Conservation (phyloP, 2,888 invertebrate species). For the Ametastegia equiseti region DNA sequence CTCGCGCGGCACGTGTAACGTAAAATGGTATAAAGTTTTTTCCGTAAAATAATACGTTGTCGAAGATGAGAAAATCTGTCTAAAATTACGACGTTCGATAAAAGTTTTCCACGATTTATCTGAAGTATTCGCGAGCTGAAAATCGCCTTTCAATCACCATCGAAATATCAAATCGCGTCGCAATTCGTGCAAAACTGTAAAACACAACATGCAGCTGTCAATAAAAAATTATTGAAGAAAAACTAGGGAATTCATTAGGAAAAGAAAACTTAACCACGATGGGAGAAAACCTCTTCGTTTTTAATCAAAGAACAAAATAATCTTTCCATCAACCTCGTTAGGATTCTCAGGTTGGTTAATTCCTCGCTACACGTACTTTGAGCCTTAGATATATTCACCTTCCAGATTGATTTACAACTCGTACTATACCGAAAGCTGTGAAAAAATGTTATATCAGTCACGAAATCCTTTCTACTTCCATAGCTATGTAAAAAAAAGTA, state of each 20-base stretch:
- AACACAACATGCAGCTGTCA: neutral
- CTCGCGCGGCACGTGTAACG: neutral
- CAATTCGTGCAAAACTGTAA: neutral
- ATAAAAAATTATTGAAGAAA: too few relatives aligned
- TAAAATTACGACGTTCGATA: neutral
- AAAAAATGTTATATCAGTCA: neutral
- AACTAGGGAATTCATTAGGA: neutral
- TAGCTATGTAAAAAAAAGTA: too few relatives aligned
- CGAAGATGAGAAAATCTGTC: neutral
- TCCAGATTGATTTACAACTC: conserved; percentile 5
- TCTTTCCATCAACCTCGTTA: neutral
- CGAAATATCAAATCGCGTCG: neutral
- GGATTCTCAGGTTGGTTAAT: conserved; percentile 20
- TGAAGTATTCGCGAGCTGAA: neutral
- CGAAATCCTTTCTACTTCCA: neutral
- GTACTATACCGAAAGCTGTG: neutral
- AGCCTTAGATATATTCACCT: neutral
- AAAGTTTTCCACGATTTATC: neutral
- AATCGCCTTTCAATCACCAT: neutral
- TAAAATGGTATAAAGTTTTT: neutral
- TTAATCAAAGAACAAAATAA: neutral
- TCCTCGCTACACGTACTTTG: neutral
- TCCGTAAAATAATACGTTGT: neutral
- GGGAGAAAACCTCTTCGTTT: neutral
- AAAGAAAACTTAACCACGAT: neutral